phyloP scores from a whole-genome alignment of 2,888 invertebrate genomes.

The Tipula lateralis region DNA sequence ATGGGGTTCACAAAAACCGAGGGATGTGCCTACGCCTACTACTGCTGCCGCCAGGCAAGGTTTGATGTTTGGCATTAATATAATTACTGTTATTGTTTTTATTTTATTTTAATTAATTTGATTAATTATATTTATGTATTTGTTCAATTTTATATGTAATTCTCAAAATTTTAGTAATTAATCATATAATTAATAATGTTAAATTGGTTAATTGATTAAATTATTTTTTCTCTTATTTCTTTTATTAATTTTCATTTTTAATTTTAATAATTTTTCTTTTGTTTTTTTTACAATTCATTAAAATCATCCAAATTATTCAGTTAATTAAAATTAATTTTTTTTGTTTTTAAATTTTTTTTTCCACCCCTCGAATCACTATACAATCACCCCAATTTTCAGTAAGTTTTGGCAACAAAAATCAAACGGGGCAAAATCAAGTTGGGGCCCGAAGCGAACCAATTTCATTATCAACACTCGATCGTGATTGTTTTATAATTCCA shows the following conservation, averaged over 20 bases:
- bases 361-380: not conserved
- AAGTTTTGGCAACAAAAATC: conserved; percentile 39
- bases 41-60: conserved; percentile 52
- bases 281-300: not conserved
- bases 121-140: conserved; percentile 26
- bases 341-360: conserved; percentile 24
- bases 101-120: conserved; percentile 20
- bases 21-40: conserved; percentile 41
- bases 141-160: conserved; percentile 31
- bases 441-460: conserved; percentile 59
- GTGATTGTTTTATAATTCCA: conserved; percentile 91
- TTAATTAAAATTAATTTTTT: conserved; percentile 26
- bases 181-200: not conserved
- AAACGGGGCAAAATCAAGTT: conserved; percentile 30
- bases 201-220: not conserved
- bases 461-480: conserved; percentile 74
- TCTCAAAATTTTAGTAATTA: not conserved
- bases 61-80: conserved; percentile 41
- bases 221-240: not conserved
- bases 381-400: conserved; percentile 42
- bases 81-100: conserved; percentile 25
- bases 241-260: not conserved
- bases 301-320: not conserved
- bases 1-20: conserved; percentile 48
- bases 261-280: conserved; percentile 30